Evolutionary conservation across 2,113 vertebrate genomes (phyloP), one percentile per base, ranked within the genome.

Genomic region (Sylvicapra grimmia): DNA sequence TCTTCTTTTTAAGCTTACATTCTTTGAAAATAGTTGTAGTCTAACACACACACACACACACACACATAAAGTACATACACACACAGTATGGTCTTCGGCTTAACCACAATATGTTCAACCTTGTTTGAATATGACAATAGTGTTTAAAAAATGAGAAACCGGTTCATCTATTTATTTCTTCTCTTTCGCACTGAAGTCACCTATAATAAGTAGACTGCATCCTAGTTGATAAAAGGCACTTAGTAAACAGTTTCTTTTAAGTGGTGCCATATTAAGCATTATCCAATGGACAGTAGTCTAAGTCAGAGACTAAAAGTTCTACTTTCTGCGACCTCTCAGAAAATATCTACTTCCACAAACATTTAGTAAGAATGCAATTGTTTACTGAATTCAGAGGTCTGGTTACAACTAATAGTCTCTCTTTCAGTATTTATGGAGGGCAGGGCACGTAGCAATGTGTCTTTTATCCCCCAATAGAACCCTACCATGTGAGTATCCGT

Each of bases 21-120:
- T 77, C 15, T 75, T 89, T 83, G 82, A 84, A 92, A 96, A 86
- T 19, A 95, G 21, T 53, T 92, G 47, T 63, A 63, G 27, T 83
- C 33, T 53, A 59, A 72, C 65, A 72, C n/a, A 72, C 65, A 65
- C 63, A 63, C 59, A 61, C 59, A 61, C 59, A 63, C 61, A 65
- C 14, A 65, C 63, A 54, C 16, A 68, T 5, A 44, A 44, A 25
- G 21, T 61, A 47, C 11, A 40, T 40, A 31, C 10, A 82, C 10
- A 31, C 25, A 65, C n/a, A 89, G 33, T 63, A 77, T 86, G 31
- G 19, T 19, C 25, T 95, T 89, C 23, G 75, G 10, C 18, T 86
- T 93, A 59, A 40, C 44, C 44, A 80, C 8, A 56, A 23, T 91
- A 51, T 27, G 14, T 86, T 44, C 13, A 54, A 44, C 27, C 11